phyloP scores from a whole-genome alignment of 1,140 invertebrate species.

The Drosophila funebris region DNA sequence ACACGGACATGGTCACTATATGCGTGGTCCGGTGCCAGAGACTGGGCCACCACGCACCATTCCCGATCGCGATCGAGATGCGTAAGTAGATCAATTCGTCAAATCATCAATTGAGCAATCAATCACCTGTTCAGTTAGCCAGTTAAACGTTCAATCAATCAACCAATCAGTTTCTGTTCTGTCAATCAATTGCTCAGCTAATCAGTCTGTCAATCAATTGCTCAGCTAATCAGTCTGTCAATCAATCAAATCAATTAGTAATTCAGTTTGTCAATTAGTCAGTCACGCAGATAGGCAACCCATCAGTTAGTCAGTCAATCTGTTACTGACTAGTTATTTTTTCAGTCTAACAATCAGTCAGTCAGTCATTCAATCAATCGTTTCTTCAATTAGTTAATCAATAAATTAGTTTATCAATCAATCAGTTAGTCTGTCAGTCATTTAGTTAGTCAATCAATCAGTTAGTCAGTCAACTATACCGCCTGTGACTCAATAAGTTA shows the following conservation, averaged over 20 bases:
- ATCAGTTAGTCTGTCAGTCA: neutral
- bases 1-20: slow-evolving; percentile 56
- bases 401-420: neutral
- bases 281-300: neutral
- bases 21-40: slow-evolving; percentile 63
- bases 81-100: slow-evolving; percentile 58
- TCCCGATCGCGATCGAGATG: slow-evolving; percentile 75
- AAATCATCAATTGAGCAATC: neutral
- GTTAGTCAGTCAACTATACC: neutral
- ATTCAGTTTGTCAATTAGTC: neutral
- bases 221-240: too few relatives aligned
- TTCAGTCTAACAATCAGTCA: too few relatives aligned
- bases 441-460: neutral
- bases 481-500: too few relatives aligned
- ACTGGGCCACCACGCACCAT: slow-evolving; percentile 75
- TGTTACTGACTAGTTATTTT: too few relatives aligned
- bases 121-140: neutral
- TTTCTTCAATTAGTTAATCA: neutral
- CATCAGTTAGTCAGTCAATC: neutral
- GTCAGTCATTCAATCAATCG: too few relatives aligned
- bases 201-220: too few relatives aligned
- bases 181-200: too few relatives aligned
- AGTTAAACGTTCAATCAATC: neutral
- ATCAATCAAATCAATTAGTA: neutral
- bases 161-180: neutral